Conservation (phyloP, 1,140 invertebrate species). For the Galendromus occidentalis region DNA sequence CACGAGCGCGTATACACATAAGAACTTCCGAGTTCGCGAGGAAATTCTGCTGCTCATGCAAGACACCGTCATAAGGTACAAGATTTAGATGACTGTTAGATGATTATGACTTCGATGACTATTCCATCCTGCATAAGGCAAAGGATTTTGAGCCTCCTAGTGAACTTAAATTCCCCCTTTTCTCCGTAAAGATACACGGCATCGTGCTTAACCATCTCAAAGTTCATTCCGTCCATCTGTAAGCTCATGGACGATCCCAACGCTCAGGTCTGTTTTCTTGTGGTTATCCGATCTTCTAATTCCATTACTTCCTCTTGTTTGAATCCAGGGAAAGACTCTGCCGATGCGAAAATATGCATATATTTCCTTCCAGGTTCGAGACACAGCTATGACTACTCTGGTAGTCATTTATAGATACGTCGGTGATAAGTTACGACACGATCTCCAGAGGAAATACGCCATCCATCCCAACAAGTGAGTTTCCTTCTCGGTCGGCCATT, state of each 20-base stretch:
- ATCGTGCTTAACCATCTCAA: constrained; percentile 50
- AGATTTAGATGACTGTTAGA: constrained; percentile 14
- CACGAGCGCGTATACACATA: constrained; percentile 50
- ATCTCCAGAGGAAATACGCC: constrained; percentile 54
- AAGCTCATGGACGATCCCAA: constrained; percentile 73
- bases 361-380: constrained; percentile 36
- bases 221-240: constrained; percentile 57
- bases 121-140: not conserved
- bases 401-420: constrained; percentile 82
- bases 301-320: not conserved
- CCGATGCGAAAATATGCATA: no score
- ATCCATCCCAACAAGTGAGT: constrained; percentile 53
- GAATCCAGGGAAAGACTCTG: no score
- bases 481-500: not conserved
- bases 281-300: constrained; percentile 1
- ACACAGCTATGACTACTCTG: constrained; percentile 59
- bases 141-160: constrained; percentile 5
- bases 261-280: constrained; percentile 38
- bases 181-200: constrained; percentile 49
- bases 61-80: constrained; percentile 58
- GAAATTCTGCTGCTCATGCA: constrained; percentile 55
- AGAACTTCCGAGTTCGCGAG: constrained; percentile 65
- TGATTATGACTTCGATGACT: not conserved
- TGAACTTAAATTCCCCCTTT: constrained; percentile 1
- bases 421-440: constrained; percentile 61